phyloP scores from a whole-genome alignment of 2,797 vertebrate species.

The Ataeniobius toweri region DNA sequence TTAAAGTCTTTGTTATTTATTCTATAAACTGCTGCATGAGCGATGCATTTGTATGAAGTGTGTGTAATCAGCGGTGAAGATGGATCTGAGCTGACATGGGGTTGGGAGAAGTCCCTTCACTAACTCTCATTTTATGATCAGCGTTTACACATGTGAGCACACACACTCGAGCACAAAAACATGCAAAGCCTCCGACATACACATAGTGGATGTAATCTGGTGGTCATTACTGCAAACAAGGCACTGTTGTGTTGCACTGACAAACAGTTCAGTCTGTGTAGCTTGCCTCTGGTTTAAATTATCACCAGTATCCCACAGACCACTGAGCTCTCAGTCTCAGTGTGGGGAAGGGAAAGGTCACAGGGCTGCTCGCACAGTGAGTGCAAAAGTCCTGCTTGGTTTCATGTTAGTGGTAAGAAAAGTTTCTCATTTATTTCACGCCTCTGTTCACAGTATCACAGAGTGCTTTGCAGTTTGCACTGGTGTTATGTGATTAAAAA shows the following conservation, averaged over 20 bases:
- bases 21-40: conserved; percentile 67
- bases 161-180: conserved; percentile 13
- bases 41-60: conserved; percentile 58
- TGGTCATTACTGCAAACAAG: conserved; percentile 73
- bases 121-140: conserved; percentile 44
- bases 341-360: conserved; percentile 43
- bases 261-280: conserved; percentile 58
- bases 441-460: conserved; percentile 7
- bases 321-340: conserved; percentile 45
- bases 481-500: background rate
- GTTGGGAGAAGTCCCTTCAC: conserved; percentile 42
- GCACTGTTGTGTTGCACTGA: conserved; percentile 66
- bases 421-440: conserved; percentile 15
- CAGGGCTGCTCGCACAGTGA: conserved; percentile 18
- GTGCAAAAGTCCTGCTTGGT: conserved; percentile 22
- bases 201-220: conserved; percentile 65
- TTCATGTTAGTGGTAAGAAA: conserved; percentile 11
- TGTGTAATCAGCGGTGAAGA: conserved; percentile 21
- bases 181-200: conserved; percentile 45
- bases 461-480: conserved; percentile 1
- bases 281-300: conserved; percentile 71
- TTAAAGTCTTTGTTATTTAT: conserved; percentile 50
- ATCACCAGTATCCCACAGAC: conserved; percentile 61
- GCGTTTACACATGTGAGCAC: conserved; percentile 22
- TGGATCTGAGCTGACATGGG: conserved; percentile 43